phyloP scores from a whole-genome alignment of 2,113 vertebrate genomes.

The Hemiscyllium ocellatum region DNA sequence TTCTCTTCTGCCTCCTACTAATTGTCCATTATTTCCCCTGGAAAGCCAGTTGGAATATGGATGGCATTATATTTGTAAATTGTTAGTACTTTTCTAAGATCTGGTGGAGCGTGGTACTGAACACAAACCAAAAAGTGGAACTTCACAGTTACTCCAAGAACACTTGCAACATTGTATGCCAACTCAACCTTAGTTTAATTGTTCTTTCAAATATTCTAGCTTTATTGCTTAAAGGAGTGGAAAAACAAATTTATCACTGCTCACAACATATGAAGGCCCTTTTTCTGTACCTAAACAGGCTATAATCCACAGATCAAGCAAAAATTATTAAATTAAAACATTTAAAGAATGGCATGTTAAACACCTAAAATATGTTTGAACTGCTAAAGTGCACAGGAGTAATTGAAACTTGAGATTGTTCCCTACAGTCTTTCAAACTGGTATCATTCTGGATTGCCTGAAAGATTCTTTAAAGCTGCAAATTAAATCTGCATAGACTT shows the following conservation, averaged over 20 bases:
- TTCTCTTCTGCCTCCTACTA: neutral
- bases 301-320: neutral
- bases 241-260: neutral
- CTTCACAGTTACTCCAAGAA: neutral
- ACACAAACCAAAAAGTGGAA: neutral
- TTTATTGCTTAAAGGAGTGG: neutral
- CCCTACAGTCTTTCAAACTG: constrained; percentile 36
- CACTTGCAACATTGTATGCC: neutral
- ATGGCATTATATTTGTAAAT: neutral
- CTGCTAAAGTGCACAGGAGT: neutral
- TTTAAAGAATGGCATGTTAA: constrained; percentile 32
- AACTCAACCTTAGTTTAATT: neutral
- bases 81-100: neutral
- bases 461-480: constrained; percentile 50
- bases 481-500: constrained; percentile 77
- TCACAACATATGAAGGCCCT: too few species aligned
- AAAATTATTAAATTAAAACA: constrained; percentile 18
- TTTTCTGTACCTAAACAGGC: neutral
- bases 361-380: constrained; percentile 28
- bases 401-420: constrained; percentile 37
- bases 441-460: constrained; percentile 14
- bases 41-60: neutral
- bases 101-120: neutral
- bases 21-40: neutral
- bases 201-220: neutral